Evolutionary conservation across 1,140 invertebrate species (phyloP).

Genomic region (Trachelipus rathkii): DNA sequence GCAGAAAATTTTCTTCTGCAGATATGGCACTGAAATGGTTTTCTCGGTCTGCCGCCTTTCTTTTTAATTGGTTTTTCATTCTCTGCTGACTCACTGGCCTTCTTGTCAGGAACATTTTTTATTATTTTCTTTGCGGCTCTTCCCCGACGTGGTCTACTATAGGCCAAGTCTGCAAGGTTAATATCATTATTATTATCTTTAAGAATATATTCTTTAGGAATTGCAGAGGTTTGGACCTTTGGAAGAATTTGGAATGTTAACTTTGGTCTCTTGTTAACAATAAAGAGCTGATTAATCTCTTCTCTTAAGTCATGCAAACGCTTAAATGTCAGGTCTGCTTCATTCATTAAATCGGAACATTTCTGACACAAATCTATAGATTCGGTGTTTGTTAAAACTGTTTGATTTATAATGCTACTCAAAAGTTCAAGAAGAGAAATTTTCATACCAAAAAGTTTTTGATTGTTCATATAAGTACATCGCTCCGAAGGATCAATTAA

Average conservation of each 20-base stretch:
- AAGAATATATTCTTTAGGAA: neutral
- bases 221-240: neutral
- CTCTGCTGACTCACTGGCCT: neutral
- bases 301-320: slow-evolving; percentile 24
- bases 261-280: slow-evolving; percentile 24
- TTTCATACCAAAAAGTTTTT: slow-evolving; percentile 28
- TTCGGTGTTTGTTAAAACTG: slow-evolving; percentile 25
- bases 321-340: slow-evolving; percentile 23
- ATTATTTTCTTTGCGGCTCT: slow-evolving; percentile 4
- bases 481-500: slow-evolving; percentile 24
- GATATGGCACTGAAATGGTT: slow-evolving; percentile 30
- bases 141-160: slow-evolving; percentile 21
- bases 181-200: slow-evolving; percentile 16
- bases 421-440: slow-evolving; percentile 23
- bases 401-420: slow-evolving; percentile 27
- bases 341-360: slow-evolving; percentile 29
- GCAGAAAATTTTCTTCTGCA: slow-evolving; percentile 34
- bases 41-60: slow-evolving; percentile 30
- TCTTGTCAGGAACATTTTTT: neutral
- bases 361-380: slow-evolving; percentile 28
- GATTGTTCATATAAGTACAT: slow-evolving; percentile 24
- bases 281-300: slow-evolving; percentile 22
- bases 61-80: slow-evolving; percentile 8
- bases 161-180: slow-evolving; percentile 24
- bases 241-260: slow-evolving; percentile 30